These are phyloP conservation scores for Thomomys bottae DNA, from an alignment of 2,113 vertebrate genomes.

Conservation along the genomic window DNA sequence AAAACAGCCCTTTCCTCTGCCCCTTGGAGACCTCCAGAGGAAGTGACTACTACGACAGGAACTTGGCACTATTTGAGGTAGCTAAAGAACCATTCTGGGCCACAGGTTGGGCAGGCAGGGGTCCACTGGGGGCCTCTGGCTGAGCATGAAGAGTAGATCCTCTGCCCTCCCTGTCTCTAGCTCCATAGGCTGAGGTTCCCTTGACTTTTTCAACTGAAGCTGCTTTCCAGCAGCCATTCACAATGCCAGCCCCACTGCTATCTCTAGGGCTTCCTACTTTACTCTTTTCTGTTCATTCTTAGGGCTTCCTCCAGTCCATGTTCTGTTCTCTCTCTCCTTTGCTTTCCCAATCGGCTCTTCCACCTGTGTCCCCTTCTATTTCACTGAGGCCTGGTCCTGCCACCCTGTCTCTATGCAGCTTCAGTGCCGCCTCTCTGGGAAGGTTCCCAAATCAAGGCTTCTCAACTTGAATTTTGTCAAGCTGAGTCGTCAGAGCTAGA, in stretches of 20 bases:
- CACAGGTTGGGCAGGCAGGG: not conserved
- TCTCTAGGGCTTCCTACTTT: not conserved
- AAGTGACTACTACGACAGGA: slow-evolving; percentile 96
- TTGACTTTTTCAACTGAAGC: not conserved
- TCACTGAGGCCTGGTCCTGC: not conserved
- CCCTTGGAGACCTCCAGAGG: slow-evolving; percentile 89
- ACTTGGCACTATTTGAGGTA: slow-evolving; percentile 99
- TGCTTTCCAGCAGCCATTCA: not conserved
- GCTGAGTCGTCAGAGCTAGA: slow-evolving; percentile 30
- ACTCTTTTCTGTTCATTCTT: not conserved
- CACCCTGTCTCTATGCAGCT: not conserved
- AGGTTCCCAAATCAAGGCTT: slow-evolving; percentile 16
- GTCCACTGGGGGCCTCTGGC: not conserved
- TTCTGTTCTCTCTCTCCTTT: not conserved
- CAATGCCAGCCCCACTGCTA: not conserved
- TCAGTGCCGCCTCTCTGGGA: not conserved
- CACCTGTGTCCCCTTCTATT: not conserved
- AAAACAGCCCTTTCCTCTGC: slow-evolving; percentile 95
- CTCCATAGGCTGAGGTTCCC: not conserved
- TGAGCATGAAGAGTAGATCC: not conserved
- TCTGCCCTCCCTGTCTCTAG: not conserved
- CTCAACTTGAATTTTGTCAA: slow-evolving; percentile 42
- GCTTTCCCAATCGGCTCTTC: not conserved
- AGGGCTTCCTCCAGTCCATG: not conserved
- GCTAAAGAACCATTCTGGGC: slow-evolving; percentile 45